Evolutionary conservation across 1,140 invertebrate genomes (phyloP).

Genomic region (Drosophila rufa): DNA sequence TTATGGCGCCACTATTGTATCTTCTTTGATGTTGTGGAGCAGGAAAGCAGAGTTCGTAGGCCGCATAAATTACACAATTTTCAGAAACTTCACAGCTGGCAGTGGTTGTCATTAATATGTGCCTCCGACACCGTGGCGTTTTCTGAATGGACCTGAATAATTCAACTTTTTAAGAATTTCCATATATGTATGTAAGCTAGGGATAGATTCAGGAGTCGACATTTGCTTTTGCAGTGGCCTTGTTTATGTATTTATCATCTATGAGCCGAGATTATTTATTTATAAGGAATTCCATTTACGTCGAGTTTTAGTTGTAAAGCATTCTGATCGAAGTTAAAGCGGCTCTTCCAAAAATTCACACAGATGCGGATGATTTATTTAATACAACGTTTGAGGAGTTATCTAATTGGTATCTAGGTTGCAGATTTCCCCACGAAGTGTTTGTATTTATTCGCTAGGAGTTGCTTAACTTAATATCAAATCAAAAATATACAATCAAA

Average conservation of each 20-base stretch:
- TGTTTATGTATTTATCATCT: background rate
- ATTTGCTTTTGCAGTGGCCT: background rate
- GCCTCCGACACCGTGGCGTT: constrained; percentile 15
- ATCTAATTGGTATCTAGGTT: background rate
- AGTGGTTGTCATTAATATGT: constrained; percentile 10
- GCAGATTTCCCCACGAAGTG: background rate
- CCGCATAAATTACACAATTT: constrained; percentile 17
- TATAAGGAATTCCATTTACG: background rate
- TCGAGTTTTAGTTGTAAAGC: background rate
- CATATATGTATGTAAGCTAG: background rate
- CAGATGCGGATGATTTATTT: background rate
- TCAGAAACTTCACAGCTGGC: constrained; percentile 21
- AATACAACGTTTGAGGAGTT: background rate
- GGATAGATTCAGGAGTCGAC: constrained; percentile 1
- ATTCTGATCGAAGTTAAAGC: constrained; percentile 1
- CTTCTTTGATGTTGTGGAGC: constrained; percentile 32
- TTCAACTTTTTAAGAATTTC: constrained; percentile 3
- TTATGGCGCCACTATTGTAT: constrained; percentile 12
- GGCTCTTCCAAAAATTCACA: constrained; percentile 2
- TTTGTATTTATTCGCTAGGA: background rate
- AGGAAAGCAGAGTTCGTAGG: constrained; percentile 35
- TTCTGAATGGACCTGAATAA: background rate
- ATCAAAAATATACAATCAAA: background rate
- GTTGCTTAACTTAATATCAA: background rate
- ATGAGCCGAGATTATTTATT: background rate